These are phyloP conservation scores for Nymphalis c-album DNA, from an alignment of 2,888 invertebrate species.

Conservation along the genomic window DNA sequence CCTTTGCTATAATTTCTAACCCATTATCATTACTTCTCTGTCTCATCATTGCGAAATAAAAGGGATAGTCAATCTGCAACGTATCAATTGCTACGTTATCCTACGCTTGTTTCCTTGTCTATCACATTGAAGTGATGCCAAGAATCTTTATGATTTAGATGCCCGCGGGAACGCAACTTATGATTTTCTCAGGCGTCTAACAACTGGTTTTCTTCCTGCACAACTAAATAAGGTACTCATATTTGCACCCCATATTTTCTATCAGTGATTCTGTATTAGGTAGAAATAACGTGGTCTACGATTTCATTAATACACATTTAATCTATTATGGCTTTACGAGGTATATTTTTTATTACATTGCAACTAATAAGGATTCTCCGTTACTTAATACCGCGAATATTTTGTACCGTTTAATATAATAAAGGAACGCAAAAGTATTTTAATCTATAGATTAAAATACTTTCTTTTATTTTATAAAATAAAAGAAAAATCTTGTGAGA, in stretches of 20 bases:
- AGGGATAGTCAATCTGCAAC: slow-evolving; percentile 49
- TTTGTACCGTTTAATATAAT: neutral
- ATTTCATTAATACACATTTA: slow-evolving; percentile 22
- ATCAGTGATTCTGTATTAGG: slow-evolving; percentile 47
- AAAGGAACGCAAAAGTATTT: neutral
- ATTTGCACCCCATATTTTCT: slow-evolving; percentile 64
- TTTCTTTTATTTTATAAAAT: neutral
- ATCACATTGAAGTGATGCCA: slow-evolving; percentile 21
- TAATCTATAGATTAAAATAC: too few relatives aligned
- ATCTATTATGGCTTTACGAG: slow-evolving; percentile 17
- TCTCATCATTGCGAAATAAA: slow-evolving; percentile 50
- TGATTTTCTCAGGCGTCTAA: slow-evolving; percentile 73
- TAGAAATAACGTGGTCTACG: slow-evolving; percentile 12
- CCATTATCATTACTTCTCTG: slow-evolving; percentile 59
- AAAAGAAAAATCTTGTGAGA: neutral
- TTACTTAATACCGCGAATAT: slow-evolving; percentile 14
- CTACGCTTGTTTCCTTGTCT: slow-evolving; percentile 19
- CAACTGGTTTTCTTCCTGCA: slow-evolving; percentile 71
- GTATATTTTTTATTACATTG: slow-evolving; percentile 16
- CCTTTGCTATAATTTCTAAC: slow-evolving; percentile 59
- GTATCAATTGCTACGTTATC: slow-evolving; percentile 43
- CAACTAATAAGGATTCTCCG: slow-evolving; percentile 29
- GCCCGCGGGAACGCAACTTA: slow-evolving; percentile 48
- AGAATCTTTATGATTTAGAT: slow-evolving; percentile 65
- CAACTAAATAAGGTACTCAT: slow-evolving; percentile 70